phyloP scores from a whole-genome alignment of 2,888 invertebrate species.

The Drosophila austrosaltans region DNA sequence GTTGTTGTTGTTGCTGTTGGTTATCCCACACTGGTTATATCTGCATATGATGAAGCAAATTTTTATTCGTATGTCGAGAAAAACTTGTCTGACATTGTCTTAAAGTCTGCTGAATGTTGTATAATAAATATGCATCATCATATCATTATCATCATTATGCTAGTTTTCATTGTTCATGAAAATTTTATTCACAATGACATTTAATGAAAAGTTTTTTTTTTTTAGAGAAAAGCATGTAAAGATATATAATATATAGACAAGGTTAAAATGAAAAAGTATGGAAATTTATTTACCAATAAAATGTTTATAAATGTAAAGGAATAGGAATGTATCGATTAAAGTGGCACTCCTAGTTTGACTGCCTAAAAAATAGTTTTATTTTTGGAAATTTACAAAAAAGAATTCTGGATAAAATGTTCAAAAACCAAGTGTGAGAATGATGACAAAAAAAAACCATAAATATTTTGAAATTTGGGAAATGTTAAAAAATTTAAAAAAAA shows the following conservation, averaged over 20 bases:
- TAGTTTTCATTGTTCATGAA: slow-evolving; percentile 6
- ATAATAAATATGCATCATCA: slow-evolving; percentile 21
- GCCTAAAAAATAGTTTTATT: too few relatives aligned
- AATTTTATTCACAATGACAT: slow-evolving; percentile 5
- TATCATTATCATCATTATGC: slow-evolving; percentile 1
- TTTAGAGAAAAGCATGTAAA: too few relatives aligned
- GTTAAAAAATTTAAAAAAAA: too few relatives aligned
- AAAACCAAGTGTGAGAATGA: too few relatives aligned
- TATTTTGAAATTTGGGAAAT: too few relatives aligned
- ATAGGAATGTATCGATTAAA: too few relatives aligned
- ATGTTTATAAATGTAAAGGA: too few relatives aligned
- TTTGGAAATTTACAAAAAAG: too few relatives aligned
- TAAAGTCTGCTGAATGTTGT: slow-evolving; percentile 3
- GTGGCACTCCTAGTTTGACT: too few relatives aligned
- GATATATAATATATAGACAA: background rate
- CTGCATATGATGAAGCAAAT: slow-evolving; percentile 3
- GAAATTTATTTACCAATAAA: too few relatives aligned
- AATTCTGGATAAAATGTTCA: too few relatives aligned
- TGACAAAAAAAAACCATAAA: too few relatives aligned
- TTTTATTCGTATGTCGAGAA: background rate
- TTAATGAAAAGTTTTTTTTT: background rate
- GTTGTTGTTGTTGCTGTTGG: slow-evolving; percentile 44
- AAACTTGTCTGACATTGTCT: slow-evolving; percentile 17
- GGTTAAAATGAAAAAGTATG: background rate
- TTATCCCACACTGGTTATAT: slow-evolving; percentile 10